phyloP scores from a whole-genome alignment of 1,140 invertebrate species.

The Xylocopa sonorina region DNA sequence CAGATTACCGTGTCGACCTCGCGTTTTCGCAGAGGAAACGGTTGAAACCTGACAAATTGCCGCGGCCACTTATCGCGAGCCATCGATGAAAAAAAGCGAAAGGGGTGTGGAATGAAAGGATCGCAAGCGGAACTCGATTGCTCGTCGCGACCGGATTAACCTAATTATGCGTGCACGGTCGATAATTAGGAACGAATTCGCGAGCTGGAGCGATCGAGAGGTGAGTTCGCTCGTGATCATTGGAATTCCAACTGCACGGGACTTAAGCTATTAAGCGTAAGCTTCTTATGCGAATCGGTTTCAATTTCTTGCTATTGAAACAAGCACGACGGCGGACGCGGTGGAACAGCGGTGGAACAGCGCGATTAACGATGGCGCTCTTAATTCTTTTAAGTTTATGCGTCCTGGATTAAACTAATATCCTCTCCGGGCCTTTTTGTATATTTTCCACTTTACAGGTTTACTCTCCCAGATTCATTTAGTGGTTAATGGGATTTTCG shows the following conservation, averaged over 20 bases:
- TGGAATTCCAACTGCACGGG: constrained; percentile 33
- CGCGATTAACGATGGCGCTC: not conserved
- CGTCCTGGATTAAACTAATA: not conserved
- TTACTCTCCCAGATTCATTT: no score
- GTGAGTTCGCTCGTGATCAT: not conserved
- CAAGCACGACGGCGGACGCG: not conserved
- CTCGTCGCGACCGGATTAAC: not conserved
- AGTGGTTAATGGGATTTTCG: no score
- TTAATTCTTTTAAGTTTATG: not conserved
- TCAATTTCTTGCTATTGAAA: constrained; percentile 34
- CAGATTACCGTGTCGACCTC: not conserved
- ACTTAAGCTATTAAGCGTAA: constrained; percentile 30
- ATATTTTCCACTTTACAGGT: no score
- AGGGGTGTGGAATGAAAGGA: not conserved
- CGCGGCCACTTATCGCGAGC: not conserved
- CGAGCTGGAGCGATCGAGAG: constrained; percentile 9
- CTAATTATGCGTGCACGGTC: not conserved
- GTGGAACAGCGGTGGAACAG: not conserved
- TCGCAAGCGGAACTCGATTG: not conserved
- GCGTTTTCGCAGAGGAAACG: constrained; percentile 12
- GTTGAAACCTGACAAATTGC: constrained; percentile 18
- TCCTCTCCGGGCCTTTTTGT: not conserved
- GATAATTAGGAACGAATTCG: constrained; percentile 35
- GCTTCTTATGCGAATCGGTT: constrained; percentile 21
- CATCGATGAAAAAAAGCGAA: not conserved